Conservation (phyloP, 2,797 vertebrate species). For the Darevskia nairensis region DNA sequence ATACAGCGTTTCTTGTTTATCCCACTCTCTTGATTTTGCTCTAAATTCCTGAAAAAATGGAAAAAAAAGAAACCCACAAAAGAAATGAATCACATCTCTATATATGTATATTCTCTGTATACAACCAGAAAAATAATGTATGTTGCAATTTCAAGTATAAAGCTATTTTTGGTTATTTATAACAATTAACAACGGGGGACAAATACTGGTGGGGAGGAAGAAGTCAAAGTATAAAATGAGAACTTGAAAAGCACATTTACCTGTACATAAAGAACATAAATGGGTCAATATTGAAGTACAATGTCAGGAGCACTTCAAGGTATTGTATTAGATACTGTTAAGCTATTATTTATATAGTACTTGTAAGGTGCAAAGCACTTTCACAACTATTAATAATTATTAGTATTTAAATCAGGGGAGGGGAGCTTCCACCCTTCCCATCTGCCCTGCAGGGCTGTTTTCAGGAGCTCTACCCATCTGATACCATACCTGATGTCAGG, state of each 20-base stretch:
- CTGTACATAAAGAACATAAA: constrained; percentile 1
- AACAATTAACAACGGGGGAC: not conserved
- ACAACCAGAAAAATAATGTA: constrained; percentile 12
- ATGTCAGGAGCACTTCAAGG: not conserved
- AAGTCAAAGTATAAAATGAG: not conserved
- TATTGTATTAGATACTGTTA: not conserved
- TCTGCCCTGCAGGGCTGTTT: too few species aligned
- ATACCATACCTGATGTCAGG: too few species aligned
- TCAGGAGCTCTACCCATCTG: too few species aligned
- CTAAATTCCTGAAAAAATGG: constrained; percentile 75
- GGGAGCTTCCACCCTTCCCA: too few species aligned
- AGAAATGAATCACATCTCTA: not conserved
- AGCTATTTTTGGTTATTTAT: not conserved
- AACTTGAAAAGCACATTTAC: not conserved
- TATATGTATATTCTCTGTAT: not conserved
- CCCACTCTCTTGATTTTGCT: constrained; percentile 77
- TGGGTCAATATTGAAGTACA: not conserved
- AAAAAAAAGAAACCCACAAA: constrained; percentile 14
- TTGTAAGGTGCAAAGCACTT: not conserved
- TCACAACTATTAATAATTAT: not conserved
- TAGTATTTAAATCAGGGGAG: not conserved
- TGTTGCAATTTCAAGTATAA: not conserved
- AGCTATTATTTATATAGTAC: not conserved
- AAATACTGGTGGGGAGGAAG: not conserved
- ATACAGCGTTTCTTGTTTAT: constrained; percentile 72